Percentiles rank a stretch among this genome's conserved stretches.
phyloP scores from a whole-genome alignment of 2,113 vertebrate species.

The Eubucco bourcierii region DNA sequence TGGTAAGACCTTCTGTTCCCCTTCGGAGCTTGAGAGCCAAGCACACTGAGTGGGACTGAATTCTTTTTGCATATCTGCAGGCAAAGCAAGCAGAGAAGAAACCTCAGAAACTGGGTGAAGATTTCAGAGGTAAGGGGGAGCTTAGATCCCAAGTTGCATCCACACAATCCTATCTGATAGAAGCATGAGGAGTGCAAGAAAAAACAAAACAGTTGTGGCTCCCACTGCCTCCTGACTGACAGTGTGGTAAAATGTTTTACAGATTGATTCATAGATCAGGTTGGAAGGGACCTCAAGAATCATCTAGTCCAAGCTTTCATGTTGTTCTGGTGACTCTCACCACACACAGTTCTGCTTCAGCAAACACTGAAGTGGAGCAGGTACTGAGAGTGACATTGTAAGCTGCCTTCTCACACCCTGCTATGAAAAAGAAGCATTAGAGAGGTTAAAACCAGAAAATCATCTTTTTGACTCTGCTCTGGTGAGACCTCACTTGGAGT shows the following conservation, averaged over 20 bases:
- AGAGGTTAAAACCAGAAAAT: background rate
- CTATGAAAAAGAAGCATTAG: background rate
- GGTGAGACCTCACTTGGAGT: background rate
- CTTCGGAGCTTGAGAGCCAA: background rate
- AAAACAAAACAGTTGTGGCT: background rate
- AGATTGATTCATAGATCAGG: too few relatives aligned
- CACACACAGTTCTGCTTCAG: rapidly evolving
- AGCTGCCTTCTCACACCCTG: background rate
- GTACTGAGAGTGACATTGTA: rapidly evolving
- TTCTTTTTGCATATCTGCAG: background rate
- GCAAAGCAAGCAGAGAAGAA: background rate
- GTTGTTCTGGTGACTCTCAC: background rate
- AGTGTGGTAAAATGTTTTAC: background rate
- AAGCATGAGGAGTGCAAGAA: background rate
- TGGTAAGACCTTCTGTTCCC: slow-evolving; percentile 56
- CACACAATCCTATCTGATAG: background rate
- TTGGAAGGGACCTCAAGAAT: too few relatives aligned
- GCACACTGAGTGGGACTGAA: background rate
- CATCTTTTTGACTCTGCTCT: background rate
- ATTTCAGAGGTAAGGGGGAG: background rate
- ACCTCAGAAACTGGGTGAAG: background rate
- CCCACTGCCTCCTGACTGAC: background rate
- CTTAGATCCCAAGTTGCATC: background rate
- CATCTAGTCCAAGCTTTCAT: too few relatives aligned
- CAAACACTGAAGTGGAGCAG: background rate